Evolutionary conservation across 2,888 invertebrate genomes (phyloP).

Genomic region (Dasypolia templi): DNA sequence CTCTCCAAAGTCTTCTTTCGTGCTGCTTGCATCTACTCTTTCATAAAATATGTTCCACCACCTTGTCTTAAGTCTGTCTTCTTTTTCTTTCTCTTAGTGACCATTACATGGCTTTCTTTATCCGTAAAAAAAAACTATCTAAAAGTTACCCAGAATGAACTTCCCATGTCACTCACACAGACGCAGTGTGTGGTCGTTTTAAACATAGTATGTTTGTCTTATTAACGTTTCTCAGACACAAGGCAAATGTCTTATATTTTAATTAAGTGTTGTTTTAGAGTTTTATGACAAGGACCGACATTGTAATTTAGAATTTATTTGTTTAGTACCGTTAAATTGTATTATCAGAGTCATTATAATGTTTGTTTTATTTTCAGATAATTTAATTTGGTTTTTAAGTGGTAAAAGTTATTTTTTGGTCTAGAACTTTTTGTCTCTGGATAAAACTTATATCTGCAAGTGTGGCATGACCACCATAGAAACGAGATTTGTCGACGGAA

Average conservation of each 20-base stretch:
- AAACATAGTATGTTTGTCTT: conserved; percentile 29
- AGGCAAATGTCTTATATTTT: conserved; percentile 26
- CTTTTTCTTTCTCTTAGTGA: too few species aligned
- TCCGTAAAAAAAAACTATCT: too few species aligned
- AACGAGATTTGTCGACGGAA: too few species aligned
- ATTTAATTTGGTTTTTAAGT: neutral
- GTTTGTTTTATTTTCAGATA: neutral
- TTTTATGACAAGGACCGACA: conserved; percentile 51
- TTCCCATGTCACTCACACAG: neutral
- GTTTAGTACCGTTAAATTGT: conserved; percentile 57
- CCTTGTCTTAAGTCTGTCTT: too few species aligned
- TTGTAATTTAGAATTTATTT: conserved; percentile 52
- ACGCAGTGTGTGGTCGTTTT: conserved; percentile 13
- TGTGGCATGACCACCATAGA: too few species aligned
- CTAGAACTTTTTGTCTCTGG: neutral
- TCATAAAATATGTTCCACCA: too few species aligned
- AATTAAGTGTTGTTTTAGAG: conserved; percentile 38
- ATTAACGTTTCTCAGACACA: conserved; percentile 53
- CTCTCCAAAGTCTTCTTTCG: too few species aligned
- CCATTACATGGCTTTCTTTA: too few species aligned
- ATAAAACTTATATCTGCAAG: too few species aligned
- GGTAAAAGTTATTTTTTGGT: neutral
- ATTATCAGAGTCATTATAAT: conserved; percentile 16
- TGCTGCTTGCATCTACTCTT: too few species aligned
- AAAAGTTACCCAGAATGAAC: too few species aligned